phyloP scores from a whole-genome alignment of 2,888 invertebrate genomes.

The Schizaphis graminum region DNA sequence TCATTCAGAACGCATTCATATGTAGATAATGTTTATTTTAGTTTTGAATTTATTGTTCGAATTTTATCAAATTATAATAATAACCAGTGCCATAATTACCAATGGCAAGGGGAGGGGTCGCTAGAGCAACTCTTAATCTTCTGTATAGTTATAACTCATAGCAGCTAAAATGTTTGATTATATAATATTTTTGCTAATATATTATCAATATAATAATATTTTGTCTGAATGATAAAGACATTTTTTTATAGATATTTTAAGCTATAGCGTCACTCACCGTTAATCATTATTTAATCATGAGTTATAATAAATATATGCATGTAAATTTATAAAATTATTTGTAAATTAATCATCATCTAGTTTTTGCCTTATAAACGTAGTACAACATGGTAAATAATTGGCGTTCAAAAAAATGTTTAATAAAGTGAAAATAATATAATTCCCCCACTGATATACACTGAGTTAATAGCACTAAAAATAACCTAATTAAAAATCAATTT shows the following conservation, averaged over 20 bases:
- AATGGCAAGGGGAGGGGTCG: neutral
- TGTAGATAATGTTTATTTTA: neutral
- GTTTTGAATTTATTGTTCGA: neutral
- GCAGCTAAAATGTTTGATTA: neutral
- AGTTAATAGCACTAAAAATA: neutral
- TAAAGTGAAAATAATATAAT: neutral
- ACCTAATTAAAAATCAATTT: neutral
- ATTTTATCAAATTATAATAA: neutral
- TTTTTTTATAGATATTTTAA: neutral
- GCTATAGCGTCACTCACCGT: neutral
- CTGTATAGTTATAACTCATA: neutral
- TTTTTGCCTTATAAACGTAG: neutral
- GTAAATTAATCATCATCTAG: neutral
- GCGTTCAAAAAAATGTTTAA: neutral
- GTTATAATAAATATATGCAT: neutral
- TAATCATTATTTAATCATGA: neutral
- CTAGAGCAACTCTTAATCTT: neutral
- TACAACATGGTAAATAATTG: neutral
- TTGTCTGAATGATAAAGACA: neutral
- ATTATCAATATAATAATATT: neutral
- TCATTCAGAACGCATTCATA: neutral
- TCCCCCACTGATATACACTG: neutral
- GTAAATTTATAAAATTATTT: neutral
- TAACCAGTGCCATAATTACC: neutral
- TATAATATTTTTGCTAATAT: neutral